A percentile compares a stretch with the other conserved stretches of the same genome.
Conservation (phyloP, 2,113 vertebrate species). For the Brachyhypopomus occidentalis region DNA sequence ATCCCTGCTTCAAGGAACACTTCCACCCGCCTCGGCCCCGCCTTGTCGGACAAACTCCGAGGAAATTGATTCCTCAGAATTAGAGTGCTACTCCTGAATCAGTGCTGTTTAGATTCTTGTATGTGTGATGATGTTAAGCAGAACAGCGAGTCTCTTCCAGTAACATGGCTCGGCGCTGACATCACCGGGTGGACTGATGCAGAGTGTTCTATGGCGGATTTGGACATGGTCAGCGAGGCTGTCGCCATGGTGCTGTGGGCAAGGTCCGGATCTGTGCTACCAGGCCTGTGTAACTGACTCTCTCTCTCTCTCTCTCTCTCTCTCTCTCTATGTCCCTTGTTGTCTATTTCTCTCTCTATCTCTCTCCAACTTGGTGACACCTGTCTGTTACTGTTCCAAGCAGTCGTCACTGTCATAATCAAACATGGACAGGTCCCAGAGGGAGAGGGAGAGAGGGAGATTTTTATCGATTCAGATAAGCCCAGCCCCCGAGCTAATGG, state of each 20-base stretch:
- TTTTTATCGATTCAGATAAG: slow-evolving; percentile 74
- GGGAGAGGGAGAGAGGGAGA: slow-evolving; percentile 50
- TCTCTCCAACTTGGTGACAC: slow-evolving; percentile 38
- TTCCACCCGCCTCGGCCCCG: not conserved
- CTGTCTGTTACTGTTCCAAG: slow-evolving; percentile 10
- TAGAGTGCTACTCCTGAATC: not conserved
- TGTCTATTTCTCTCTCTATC: not conserved
- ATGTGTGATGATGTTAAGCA: no score
- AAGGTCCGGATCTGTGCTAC: not conserved
- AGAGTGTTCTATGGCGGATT: not conserved
- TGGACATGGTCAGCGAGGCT: not conserved
- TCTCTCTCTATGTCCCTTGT: not conserved
- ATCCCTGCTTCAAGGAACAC: not conserved
- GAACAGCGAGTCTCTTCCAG: not conserved
- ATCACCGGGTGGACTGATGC: no score
- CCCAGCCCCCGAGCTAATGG: slow-evolving; percentile 65
- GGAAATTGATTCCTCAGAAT: not conserved
- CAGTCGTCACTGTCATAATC: not conserved
- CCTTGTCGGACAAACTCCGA: not conserved
- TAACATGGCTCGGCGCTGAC: not conserved
- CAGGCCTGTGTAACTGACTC: not conserved
- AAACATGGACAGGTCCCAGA: slow-evolving; percentile 61
- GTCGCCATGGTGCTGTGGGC: not conserved
- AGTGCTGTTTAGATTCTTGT: not conserved
- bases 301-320: slow-evolving; percentile 14